A percentile compares a stretch with the other conserved stretches of the same genome.
These are phyloP conservation scores for Disparrhopalites patrizii DNA, from an alignment of 2,888 invertebrate genomes.

Conservation along the genomic window DNA sequence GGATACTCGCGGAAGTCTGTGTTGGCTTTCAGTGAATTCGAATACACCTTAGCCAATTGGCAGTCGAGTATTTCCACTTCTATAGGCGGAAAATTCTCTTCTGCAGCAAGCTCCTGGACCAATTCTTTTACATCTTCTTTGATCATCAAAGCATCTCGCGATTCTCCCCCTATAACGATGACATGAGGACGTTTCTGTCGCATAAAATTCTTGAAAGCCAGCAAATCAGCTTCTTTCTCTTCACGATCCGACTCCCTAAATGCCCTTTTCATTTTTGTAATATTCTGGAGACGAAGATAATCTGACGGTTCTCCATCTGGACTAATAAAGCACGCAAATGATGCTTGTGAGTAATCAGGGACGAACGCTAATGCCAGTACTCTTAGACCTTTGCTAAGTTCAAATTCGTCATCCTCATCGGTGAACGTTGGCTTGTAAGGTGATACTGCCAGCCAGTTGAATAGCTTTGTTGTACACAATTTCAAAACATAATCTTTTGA, in stretches of 20 bases:
- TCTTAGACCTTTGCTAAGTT: constrained; percentile 73
- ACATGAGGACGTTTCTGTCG: constrained; percentile 82
- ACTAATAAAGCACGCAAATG: constrained; percentile 81
- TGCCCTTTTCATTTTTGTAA: constrained; percentile 75
- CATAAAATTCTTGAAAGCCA: constrained; percentile 74
- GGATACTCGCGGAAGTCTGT: constrained; percentile 93
- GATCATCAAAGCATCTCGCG: constrained; percentile 77
- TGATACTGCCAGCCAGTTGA: constrained; percentile 75
- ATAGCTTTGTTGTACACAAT: constrained; percentile 78
- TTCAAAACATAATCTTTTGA: constrained; percentile 79
- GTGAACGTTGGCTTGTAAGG: constrained; percentile 18
- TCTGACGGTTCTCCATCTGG: constrained; percentile 90
- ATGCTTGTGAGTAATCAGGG: constrained; percentile 75
- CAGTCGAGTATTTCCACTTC: constrained; percentile 90
- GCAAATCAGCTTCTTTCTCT: constrained; percentile 65
- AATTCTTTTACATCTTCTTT: constrained; percentile 72
- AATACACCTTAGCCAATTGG: constrained; percentile 86
- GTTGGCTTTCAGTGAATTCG: constrained; percentile 81
- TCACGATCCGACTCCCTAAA: constrained; percentile 64
- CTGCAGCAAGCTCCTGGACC: constrained; percentile 68
- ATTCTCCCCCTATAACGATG: constrained; percentile 85
- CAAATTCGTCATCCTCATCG: constrained; percentile 79
- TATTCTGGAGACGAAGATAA: constrained; percentile 78
- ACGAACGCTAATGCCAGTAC: constrained; percentile 86
- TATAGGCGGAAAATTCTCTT: constrained; percentile 81